These are phyloP conservation scores for Crax fasciolata DNA, from an alignment of 2,797 vertebrate species.

Conservation along the genomic window DNA sequence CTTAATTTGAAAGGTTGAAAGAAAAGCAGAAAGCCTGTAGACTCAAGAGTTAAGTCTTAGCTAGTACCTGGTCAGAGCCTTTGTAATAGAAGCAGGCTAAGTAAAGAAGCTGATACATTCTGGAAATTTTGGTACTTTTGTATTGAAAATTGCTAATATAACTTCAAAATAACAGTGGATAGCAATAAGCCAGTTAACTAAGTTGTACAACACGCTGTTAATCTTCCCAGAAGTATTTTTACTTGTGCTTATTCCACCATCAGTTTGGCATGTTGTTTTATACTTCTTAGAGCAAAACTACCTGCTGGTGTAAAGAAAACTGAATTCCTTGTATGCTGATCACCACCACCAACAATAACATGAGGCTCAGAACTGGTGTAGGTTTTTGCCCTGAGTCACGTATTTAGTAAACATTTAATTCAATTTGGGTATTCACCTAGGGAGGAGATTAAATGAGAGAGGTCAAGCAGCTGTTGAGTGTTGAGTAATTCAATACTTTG, in stretches of 20 bases:
- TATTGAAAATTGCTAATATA: neutral
- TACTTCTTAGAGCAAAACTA: neutral
- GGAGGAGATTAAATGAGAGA: conserved; percentile 61
- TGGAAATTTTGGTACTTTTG: neutral
- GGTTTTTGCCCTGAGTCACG: conserved; percentile 23
- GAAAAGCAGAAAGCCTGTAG: neutral
- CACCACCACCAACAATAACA: neutral
- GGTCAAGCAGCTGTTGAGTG: conserved; percentile 79
- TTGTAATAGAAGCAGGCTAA: neutral
- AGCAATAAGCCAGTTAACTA: neutral
- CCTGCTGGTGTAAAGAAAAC: neutral
- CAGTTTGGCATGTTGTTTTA: neutral
- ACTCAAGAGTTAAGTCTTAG: neutral
- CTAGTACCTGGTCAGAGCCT: neutral
- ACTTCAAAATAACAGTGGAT: neutral
- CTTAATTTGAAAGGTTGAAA: neutral
- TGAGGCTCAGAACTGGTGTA: neutral
- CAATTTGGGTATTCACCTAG: conserved; percentile 61
- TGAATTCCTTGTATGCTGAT: conserved; percentile 18
- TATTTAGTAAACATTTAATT: conserved; percentile 72
- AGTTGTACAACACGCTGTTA: neutral
- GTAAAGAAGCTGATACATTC: neutral
- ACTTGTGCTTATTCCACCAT: neutral
- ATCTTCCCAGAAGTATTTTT: neutral
- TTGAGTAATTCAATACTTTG: conserved; percentile 75